A percentile compares a stretch with the other conserved stretches of the same genome.
Conservation (phyloP, 2,797 vertebrate species). For the Chiloscyllium punctatum region DNA sequence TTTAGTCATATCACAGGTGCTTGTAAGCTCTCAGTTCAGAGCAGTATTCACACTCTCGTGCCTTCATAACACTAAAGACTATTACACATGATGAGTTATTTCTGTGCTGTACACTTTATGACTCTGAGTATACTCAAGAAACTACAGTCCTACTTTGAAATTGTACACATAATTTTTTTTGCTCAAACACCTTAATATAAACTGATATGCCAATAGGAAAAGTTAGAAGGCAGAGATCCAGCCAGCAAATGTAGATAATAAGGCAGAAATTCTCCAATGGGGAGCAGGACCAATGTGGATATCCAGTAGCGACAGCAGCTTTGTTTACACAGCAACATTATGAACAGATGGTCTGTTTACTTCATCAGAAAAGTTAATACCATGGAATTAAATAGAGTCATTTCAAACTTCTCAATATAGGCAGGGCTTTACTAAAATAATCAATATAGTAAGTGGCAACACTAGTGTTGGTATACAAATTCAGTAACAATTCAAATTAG, state of each 20-base stretch:
- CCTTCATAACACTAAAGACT: too few species aligned
- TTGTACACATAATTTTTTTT: neutral
- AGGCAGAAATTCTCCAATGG: neutral
- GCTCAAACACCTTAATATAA: neutral
- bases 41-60: too few species aligned
- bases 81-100: neutral
- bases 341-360: neutral
- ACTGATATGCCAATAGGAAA: neutral
- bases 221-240: neutral
- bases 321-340: neutral
- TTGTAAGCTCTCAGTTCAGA: too few species aligned
- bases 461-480: neutral
- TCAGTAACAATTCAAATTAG: neutral
- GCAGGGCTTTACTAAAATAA: neutral
- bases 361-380: neutral
- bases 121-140: neutral
- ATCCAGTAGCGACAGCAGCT: neutral
- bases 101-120: too few species aligned
- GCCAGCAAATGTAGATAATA: neutral
- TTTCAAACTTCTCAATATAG: neutral
- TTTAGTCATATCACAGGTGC: too few species aligned
- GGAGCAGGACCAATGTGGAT: neutral
- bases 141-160: neutral
- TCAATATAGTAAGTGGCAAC: neutral
- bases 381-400: neutral